phyloP scores from a whole-genome alignment of 1,140 invertebrate genomes.

The Bacillus rossius region DNA sequence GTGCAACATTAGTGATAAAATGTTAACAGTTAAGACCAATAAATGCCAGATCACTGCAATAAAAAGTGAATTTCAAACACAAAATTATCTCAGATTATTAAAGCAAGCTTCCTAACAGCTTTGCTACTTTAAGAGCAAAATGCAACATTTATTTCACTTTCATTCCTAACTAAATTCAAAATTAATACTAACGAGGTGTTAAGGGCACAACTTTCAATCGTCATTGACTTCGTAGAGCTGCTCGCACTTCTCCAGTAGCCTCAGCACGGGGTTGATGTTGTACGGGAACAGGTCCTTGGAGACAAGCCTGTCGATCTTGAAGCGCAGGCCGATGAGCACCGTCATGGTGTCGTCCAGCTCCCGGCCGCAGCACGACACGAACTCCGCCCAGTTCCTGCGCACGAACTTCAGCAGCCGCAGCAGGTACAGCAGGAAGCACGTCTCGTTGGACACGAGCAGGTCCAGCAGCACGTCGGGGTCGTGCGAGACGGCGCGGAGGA shows the following conservation, averaged over 20 bases:
- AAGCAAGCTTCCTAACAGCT: no score
- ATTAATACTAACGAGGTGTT: background rate
- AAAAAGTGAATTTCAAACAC: no score
- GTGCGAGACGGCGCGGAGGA: constrained; percentile 74
- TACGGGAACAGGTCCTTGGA: constrained; percentile 80
- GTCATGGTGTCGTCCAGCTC: constrained; percentile 79
- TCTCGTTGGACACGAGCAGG: constrained; percentile 85
- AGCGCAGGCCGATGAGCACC: constrained; percentile 68
- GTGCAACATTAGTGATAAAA: no score
- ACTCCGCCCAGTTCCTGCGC: constrained; percentile 74
- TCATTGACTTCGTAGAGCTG: constrained; percentile 78
- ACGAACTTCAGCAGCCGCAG: constrained; percentile 82
- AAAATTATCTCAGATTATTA: no score
- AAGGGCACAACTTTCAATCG: constrained; percentile 1
- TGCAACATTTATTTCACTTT: no score
- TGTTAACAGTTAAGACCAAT: no score
- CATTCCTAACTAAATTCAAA: no score
- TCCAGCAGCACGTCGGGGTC: constrained; percentile 79
- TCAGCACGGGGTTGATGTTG: constrained; percentile 82
- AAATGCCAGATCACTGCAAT: no score
- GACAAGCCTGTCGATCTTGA: constrained; percentile 76
- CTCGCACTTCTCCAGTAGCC: constrained; percentile 78
- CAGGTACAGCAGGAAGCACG: constrained; percentile 83
- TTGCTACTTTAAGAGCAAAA: no score
- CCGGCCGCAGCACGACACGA: constrained; percentile 68